Conservation (phyloP, 2,888 invertebrate genomes). For the Strigamia transsilvanica region DNA sequence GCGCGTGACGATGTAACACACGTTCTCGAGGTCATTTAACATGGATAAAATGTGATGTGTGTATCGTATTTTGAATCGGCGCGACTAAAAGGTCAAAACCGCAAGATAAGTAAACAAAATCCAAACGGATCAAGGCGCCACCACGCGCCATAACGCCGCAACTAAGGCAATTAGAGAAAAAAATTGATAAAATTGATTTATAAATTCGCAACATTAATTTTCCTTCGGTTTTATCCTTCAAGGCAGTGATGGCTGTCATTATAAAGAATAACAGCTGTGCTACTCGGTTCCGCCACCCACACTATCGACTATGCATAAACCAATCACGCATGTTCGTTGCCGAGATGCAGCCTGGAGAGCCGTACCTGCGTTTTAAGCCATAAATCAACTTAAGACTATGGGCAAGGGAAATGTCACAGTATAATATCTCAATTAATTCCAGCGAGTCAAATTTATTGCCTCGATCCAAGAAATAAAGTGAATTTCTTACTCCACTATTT, state of each 20-base stretch:
- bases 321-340: not conserved
- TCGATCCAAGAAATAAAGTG: not conserved
- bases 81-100: no score
- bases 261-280: constrained; percentile 30
- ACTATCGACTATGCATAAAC: constrained; percentile 28
- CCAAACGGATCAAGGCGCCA: no score
- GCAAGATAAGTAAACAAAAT: not conserved
- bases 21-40: not conserved
- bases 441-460: constrained; percentile 19
- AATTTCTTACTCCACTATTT: not conserved
- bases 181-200: no score
- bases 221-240: not conserved
- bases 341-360: not conserved
- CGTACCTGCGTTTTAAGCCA: not conserved
- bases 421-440: constrained; percentile 25
- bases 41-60: not conserved
- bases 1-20: not conserved
- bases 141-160: not conserved
- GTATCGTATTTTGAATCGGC: not conserved
- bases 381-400: not conserved
- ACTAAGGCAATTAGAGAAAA: not conserved
- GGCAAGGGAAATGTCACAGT: constrained; percentile 31
- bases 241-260: not conserved
- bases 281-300: constrained; percentile 5
- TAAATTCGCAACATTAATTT: no score